Percentiles rank a stretch among this genome's conserved stretches.
phyloP scores from a whole-genome alignment of 2,797 vertebrate genomes.

The Pachyuromys duprasi region DNA sequence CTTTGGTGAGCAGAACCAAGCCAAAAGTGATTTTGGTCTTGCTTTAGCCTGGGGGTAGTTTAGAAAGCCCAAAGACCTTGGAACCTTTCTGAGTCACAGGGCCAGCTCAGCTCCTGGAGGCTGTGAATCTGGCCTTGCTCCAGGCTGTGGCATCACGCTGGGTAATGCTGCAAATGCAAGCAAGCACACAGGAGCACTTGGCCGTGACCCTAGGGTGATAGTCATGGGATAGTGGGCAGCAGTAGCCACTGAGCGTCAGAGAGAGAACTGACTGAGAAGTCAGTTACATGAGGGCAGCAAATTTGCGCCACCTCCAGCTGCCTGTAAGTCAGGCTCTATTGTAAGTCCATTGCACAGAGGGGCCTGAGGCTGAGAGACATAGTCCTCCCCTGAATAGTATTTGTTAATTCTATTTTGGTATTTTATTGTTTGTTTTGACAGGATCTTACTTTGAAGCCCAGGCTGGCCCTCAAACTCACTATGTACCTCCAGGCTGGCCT shows the following conservation, averaged over 20 bases:
- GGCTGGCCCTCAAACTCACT: not conserved
- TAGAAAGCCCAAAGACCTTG: not conserved
- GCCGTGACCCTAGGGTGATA: not conserved
- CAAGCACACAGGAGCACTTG: not conserved
- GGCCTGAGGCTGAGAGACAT: not conserved
- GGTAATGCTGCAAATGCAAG: not conserved
- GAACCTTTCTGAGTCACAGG: not conserved
- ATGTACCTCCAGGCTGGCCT: not conserved
- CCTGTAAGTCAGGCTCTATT: too few species aligned
- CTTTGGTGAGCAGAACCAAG: not conserved
- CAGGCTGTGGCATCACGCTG: not conserved
- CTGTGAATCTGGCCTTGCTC: not conserved
- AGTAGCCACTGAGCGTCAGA: not conserved
- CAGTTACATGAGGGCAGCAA: fast-evolving
- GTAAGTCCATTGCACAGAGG: not conserved
- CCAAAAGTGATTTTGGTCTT: not conserved
- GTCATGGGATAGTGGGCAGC: too few species aligned
- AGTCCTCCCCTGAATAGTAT: not conserved
- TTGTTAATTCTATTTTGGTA: not conserved
- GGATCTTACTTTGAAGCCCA: not conserved
- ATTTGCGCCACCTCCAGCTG: not conserved
- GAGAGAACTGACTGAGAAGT: not conserved
- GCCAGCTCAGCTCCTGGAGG: not conserved
- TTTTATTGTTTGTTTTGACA: not conserved
- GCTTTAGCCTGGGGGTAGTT: not conserved